phyloP scores from a whole-genome alignment of 2,113 vertebrate species.

The Cacatua alba region DNA sequence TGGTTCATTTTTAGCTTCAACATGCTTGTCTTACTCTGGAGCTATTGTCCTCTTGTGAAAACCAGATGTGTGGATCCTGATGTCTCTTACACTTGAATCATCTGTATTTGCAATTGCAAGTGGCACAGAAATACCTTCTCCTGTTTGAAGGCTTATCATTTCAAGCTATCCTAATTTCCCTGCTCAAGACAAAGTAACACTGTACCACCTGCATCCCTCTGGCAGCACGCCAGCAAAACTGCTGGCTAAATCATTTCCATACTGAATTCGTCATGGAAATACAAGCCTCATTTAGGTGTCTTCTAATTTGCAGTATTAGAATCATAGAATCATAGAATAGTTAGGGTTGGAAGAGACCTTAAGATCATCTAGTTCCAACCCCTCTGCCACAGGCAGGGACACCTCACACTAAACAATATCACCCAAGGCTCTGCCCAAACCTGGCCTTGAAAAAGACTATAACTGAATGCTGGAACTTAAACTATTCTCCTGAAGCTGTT shows the following conservation, averaged over 20 bases:
- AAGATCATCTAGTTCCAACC: too few relatives aligned
- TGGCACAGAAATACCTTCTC: constrained; percentile 2
- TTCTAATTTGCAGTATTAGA: neutral
- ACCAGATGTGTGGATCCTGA: constrained; percentile 8
- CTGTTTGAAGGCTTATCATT: neutral
- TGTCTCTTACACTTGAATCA: constrained; percentile 8
- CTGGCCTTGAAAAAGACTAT: neutral
- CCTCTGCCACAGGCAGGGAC: too few relatives aligned
- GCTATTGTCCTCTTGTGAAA: neutral
- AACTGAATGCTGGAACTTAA: neutral
- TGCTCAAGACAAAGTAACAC: neutral
- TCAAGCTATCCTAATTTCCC: constrained; percentile 42
- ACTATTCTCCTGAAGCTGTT: neutral
- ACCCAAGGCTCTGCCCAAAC: too few relatives aligned
- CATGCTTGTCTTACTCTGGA: neutral
- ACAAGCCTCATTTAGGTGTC: neutral
- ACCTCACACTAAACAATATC: too few relatives aligned
- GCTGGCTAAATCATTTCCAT: neutral
- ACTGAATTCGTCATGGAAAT: neutral
- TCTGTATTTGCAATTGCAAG: constrained; percentile 13
- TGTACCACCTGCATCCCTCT: constrained; percentile 7
- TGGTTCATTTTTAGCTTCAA: neutral
- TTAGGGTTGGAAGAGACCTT: too few relatives aligned
- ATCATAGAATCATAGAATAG: too few relatives aligned
- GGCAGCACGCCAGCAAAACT: neutral